Evolutionary conservation across 2,113 vertebrate genomes (phyloP).

Genomic region (Ellobius talpinus): DNA sequence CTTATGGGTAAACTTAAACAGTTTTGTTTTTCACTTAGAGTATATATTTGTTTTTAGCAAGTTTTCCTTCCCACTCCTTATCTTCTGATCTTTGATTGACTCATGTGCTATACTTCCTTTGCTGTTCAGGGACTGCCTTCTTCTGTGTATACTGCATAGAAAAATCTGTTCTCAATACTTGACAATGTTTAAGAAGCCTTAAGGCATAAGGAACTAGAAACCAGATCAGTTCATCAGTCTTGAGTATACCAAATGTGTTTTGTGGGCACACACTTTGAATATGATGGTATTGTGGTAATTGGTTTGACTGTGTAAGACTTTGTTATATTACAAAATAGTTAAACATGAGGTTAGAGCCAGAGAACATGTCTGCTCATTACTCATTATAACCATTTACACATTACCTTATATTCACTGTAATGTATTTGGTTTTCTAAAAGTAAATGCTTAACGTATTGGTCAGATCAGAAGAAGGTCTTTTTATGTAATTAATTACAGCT

Average conservation of each 20-base stretch:
- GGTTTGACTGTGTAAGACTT: constrained; percentile 55
- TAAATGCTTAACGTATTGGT: constrained; percentile 35
- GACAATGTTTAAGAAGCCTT: constrained; percentile 50
- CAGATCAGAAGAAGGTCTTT: constrained; percentile 31
- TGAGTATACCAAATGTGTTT: constrained; percentile 61
- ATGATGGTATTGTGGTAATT: constrained; percentile 51
- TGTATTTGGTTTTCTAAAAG: constrained; percentile 58
- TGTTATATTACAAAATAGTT: constrained; percentile 64
- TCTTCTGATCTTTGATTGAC: neutral
- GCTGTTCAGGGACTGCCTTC: neutral
- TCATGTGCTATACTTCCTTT: neutral
- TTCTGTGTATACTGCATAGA: constrained; percentile 20
- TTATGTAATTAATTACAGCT: constrained; percentile 27
- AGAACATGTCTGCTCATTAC: constrained; percentile 39
- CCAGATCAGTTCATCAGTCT: constrained; percentile 33
- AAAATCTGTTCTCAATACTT: constrained; percentile 62
- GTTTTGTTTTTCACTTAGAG: neutral
- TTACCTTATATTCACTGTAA: constrained; percentile 5
- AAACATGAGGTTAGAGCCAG: constrained; percentile 53
- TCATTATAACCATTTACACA: constrained; percentile 43
- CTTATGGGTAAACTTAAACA: neutral
- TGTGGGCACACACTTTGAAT: constrained; percentile 47
- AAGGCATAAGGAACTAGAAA: constrained; percentile 45
- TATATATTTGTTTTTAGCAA: constrained; percentile 2
- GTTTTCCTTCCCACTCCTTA: constrained; percentile 16